Percentiles rank a stretch among this genome's conserved stretches.
Evolutionary conservation across 2,888 invertebrate genomes (phyloP).

Genomic region (Morpho deidamia): DNA sequence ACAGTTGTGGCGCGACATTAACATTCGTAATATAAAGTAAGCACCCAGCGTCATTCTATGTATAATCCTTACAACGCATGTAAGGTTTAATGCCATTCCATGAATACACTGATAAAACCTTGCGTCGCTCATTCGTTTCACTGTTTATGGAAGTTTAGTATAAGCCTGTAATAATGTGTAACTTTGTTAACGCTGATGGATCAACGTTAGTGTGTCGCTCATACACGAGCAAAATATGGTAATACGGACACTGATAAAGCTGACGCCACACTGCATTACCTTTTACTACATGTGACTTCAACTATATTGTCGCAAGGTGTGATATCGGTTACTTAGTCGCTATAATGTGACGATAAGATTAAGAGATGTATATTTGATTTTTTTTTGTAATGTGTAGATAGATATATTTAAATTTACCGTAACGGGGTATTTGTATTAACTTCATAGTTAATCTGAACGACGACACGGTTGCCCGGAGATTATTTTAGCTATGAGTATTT

Average conservation of each 20-base stretch:
- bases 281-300: background rate
- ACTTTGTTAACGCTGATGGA: conserved; percentile 18
- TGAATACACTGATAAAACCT: conserved; percentile 16
- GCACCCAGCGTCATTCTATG: conserved; percentile 2
- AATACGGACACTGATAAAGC: conserved; percentile 21
- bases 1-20: conserved; percentile 5
- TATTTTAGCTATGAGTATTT: too few relatives aligned
- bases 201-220: conserved; percentile 13
- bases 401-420: too few relatives aligned
- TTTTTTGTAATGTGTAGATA: too few relatives aligned
- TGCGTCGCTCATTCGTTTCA: conserved; percentile 12
- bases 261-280: background rate
- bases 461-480: too few relatives aligned
- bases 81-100: conserved; percentile 14
- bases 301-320: background rate
- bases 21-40: conserved; percentile 1
- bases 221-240: conserved; percentile 24
- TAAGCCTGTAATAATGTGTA: conserved; percentile 18
- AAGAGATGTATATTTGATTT: too few relatives aligned
- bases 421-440: too few relatives aligned
- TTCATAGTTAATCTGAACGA: too few relatives aligned
- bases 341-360: too few relatives aligned
- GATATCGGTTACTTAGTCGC: background rate
- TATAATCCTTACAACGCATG: conserved; percentile 12
- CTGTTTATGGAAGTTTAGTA: conserved; percentile 16